Conservation (phyloP, 2,113 vertebrate genomes). For the Delphinus delphis region DNA sequence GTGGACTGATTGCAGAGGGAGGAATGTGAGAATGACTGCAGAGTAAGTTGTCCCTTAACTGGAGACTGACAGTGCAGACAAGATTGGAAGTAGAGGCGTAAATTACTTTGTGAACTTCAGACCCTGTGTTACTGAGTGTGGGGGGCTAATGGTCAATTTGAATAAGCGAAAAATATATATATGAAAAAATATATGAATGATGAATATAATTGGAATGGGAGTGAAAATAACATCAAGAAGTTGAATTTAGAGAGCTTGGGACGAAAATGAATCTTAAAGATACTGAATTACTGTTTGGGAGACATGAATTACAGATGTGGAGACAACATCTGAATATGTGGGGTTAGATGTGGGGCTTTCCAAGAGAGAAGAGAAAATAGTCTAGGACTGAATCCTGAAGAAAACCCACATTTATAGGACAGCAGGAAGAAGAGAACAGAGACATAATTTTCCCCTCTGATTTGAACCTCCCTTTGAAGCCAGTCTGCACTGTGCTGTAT, state of each 20-base stretch:
- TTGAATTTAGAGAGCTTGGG: not conserved
- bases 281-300: not conserved
- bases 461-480: not conserved
- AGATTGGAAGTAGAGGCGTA: not conserved
- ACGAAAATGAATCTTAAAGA: constrained; percentile 22
- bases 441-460: not conserved
- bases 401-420: not conserved
- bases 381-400: not conserved
- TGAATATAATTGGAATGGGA: not conserved
- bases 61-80: not conserved
- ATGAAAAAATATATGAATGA: not conserved
- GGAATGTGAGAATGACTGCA: not conserved
- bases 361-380: not conserved
- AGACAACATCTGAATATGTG: not conserved
- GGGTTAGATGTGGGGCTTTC: not conserved
- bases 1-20: not conserved
- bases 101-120: not conserved
- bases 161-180: not conserved
- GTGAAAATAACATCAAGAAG: not conserved
- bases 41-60: not conserved
- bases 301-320: not conserved
- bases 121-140: not conserved
- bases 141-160: not conserved
- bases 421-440: not conserved
- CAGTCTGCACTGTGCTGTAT: not conserved